phyloP scores from a whole-genome alignment of 2,888 invertebrate species.

The Scelioninae gen. 2 region DNA sequence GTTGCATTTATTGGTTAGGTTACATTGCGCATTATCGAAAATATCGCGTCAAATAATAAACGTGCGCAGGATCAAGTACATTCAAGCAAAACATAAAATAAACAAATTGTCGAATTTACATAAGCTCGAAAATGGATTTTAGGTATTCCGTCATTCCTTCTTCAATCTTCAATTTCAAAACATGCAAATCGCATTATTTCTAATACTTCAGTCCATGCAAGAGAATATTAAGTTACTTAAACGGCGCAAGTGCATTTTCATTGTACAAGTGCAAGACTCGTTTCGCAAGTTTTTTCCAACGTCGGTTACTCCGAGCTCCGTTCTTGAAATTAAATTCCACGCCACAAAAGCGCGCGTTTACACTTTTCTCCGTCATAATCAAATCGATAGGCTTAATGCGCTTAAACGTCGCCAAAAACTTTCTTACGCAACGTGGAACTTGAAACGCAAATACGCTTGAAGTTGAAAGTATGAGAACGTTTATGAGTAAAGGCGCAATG shows the following conservation, averaged over 20 bases:
- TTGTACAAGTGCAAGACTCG: neutral
- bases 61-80: no score
- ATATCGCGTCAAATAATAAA: no score
- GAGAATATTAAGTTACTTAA: neutral
- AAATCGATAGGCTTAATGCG: slow-evolving; percentile 1
- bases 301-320: neutral
- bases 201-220: neutral
- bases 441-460: slow-evolving; percentile 29
- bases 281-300: neutral
- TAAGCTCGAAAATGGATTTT: no score
- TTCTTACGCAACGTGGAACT: slow-evolving; percentile 11
- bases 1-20: no score
- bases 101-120: no score
- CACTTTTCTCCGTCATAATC: slow-evolving; percentile 1
- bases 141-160: no score
- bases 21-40: no score
- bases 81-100: no score
- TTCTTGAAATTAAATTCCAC: neutral
- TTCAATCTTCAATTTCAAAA: no score
- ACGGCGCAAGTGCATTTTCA: neutral
- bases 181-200: no score
- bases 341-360: neutral
- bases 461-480: slow-evolving; percentile 18
- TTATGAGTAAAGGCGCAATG: slow-evolving; percentile 35
- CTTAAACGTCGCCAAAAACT: neutral